Evolutionary conservation across 1,140 invertebrate species (phyloP).

Genomic region (Bombyx mandarina): DNA sequence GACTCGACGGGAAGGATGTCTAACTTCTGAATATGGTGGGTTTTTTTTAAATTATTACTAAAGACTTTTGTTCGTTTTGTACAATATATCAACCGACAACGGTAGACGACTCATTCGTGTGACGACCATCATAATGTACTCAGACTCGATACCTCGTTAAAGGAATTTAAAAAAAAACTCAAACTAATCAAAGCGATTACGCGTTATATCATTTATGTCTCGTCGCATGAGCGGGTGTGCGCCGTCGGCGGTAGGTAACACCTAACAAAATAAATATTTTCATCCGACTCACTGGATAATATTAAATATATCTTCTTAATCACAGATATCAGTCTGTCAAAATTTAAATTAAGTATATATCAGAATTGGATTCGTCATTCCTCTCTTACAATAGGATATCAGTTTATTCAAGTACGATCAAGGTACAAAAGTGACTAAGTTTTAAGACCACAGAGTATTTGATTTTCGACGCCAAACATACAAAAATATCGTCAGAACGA

Average conservation of each 20-base stretch:
- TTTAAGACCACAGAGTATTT: constrained; percentile 64
- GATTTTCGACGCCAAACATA: constrained; percentile 28
- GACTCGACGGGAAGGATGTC: constrained; percentile 23
- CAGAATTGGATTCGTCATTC: constrained; percentile 67
- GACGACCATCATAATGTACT: constrained; percentile 24
- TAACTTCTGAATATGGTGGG: constrained; percentile 29
- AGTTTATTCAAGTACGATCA: constrained; percentile 60
- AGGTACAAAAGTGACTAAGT: constrained; percentile 70
- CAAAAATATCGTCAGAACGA: constrained; percentile 31
- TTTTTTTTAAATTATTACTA: constrained; percentile 21
- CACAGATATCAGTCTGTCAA: constrained; percentile 71
- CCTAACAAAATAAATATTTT: constrained; percentile 70
- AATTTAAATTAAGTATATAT: constrained; percentile 72
- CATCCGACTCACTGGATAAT: constrained; percentile 69
- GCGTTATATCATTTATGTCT: constrained; percentile 25
- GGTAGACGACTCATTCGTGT: constrained; percentile 15
- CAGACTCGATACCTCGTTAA: constrained; percentile 29
- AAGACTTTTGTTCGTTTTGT: constrained; percentile 33
- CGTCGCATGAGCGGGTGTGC: constrained; percentile 41
- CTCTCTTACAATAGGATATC: constrained; percentile 51
- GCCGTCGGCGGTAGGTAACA: constrained; percentile 64
- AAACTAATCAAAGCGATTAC: constrained; percentile 52
- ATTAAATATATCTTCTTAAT: constrained; percentile 72
- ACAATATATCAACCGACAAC: constrained; percentile 25
- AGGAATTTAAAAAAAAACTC: constrained; percentile 33